Conservation (phyloP, 2,797 vertebrate species). For the Clarias platycephalus region DNA sequence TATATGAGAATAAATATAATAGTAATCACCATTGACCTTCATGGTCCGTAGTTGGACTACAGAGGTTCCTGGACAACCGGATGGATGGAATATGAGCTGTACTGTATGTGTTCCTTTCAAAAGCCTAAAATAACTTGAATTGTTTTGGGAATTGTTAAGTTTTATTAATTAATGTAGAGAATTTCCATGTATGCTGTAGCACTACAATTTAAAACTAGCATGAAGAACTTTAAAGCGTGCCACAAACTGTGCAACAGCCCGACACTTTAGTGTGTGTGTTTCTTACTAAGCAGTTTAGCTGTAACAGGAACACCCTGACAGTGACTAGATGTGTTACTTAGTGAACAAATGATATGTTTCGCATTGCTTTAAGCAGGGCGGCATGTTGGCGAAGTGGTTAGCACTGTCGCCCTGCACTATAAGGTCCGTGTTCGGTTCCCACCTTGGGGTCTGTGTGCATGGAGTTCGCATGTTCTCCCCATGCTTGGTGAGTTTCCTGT, state of each 20-base stretch:
- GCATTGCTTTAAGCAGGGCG: background rate
- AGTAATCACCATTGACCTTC: no score
- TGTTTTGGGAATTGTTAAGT: background rate
- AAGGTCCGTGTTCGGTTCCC: no score
- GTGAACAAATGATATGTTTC: background rate
- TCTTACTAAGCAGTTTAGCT: conserved; percentile 7
- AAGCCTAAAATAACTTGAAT: background rate
- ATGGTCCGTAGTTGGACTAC: no score
- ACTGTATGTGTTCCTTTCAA: background rate
- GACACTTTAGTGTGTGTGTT: background rate
- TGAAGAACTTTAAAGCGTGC: background rate
- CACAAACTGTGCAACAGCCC: background rate
- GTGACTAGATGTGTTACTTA: background rate
- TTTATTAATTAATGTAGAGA: background rate
- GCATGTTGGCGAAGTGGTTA: no score
- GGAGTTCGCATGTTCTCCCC: no score
- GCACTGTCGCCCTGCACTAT: no score
- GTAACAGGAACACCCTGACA: conserved; percentile 1
- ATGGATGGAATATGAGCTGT: no score
- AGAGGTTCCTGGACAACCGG: no score
- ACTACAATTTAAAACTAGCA: background rate
- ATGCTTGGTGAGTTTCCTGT: no score
- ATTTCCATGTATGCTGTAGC: background rate
- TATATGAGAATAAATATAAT: no score
- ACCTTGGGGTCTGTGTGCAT: no score